These are phyloP conservation scores for Zapus hudsonius DNA, from an alignment of 2,113 vertebrate genomes.

Conservation along the genomic window DNA sequence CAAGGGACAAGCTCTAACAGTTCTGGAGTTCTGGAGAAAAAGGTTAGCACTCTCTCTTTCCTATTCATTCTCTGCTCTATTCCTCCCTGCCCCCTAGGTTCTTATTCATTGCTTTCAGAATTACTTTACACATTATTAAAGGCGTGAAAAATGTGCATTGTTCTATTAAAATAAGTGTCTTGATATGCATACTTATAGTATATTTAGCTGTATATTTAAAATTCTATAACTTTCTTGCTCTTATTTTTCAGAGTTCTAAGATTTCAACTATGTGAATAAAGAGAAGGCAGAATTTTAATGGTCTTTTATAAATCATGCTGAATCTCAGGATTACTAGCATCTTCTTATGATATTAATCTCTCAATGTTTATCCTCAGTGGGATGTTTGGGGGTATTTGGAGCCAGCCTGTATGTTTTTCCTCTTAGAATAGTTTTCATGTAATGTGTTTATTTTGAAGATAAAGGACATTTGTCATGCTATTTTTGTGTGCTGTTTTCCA, in stretches of 20 bases:
- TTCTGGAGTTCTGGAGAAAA: not conserved
- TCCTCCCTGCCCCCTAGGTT: not conserved
- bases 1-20: not conserved
- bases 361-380: constrained; percentile 34
- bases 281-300: not conserved
- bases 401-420: constrained; percentile 1
- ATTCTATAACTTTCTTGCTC: not conserved
- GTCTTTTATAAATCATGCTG: not conserved
- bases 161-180: not conserved
- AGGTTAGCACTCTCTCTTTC: not conserved
- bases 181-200: not conserved
- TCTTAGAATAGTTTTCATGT: constrained; percentile 2
- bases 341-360: not conserved
- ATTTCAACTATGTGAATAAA: not conserved
- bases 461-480: constrained; percentile 29
- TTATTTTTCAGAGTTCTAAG: not conserved
- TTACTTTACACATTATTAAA: not conserved
- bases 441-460: constrained; percentile 50
- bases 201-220: not conserved
- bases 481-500: not conserved
- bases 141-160: not conserved
- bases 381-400: not conserved
- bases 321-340: not conserved
- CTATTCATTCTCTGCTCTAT: not conserved
- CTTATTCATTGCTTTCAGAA: not conserved